These are phyloP conservation scores for Chesias legatella DNA, from an alignment of 2,888 invertebrate genomes.

Conservation along the genomic window DNA sequence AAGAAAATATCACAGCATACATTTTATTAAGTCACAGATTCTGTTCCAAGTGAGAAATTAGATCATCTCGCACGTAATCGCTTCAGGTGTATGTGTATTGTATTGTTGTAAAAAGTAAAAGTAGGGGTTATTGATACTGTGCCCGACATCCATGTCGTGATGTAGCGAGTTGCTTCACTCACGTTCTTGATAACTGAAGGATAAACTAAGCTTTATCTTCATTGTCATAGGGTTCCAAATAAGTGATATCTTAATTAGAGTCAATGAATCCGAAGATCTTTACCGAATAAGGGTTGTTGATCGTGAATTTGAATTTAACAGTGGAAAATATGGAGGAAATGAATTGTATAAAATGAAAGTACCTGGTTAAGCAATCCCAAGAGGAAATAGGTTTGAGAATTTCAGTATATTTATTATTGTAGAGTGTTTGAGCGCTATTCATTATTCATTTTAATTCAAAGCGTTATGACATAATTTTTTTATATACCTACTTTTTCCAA, in stretches of 20 bases:
- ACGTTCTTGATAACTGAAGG: constrained; percentile 15
- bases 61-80: too few relatives aligned
- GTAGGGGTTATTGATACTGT: constrained; percentile 51
- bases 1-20: too few relatives aligned
- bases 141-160: constrained; percentile 47
- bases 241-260: constrained; percentile 1
- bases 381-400: too few relatives aligned
- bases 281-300: constrained; percentile 8
- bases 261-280: constrained; percentile 24
- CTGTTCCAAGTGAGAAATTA: too few relatives aligned
- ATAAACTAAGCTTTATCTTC: constrained; percentile 10
- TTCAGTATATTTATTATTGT: too few relatives aligned
- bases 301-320: not conserved
- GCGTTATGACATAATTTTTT: too few relatives aligned
- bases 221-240: constrained; percentile 14
- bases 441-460: too few relatives aligned
- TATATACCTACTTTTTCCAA: too few relatives aligned
- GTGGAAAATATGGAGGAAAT: constrained; percentile 1
- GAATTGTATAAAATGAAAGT: not conserved
- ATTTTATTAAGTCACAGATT: too few relatives aligned
- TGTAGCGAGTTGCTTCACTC: constrained; percentile 31
- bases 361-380: too few relatives aligned
- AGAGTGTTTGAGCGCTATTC: too few relatives aligned
- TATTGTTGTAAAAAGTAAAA: constrained; percentile 46
- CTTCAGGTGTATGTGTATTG: constrained; percentile 13